These are phyloP conservation scores for Pectinophora gossypiella DNA, from an alignment of 1,140 invertebrate species.

Conservation along the genomic window DNA sequence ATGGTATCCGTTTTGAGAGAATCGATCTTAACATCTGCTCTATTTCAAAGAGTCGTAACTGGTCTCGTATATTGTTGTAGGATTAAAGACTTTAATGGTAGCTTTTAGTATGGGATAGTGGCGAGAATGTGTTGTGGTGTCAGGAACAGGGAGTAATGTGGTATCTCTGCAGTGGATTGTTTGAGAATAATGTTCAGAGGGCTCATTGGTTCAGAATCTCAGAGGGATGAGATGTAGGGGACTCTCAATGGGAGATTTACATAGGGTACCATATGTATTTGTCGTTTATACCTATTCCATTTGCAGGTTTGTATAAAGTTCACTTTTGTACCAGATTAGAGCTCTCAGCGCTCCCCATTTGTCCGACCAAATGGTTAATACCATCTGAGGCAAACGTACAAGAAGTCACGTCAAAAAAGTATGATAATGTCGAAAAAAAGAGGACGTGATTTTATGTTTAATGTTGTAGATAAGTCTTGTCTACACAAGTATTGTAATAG, in stretches of 20 bases:
- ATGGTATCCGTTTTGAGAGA: constrained; percentile 43
- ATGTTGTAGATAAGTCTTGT: too few relatives aligned
- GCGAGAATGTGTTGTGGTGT: constrained; percentile 20
- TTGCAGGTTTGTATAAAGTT: too few relatives aligned
- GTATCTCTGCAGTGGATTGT: constrained; percentile 51
- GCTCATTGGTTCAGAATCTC: constrained; percentile 44
- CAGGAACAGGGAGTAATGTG: constrained; percentile 39
- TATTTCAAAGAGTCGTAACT: constrained; percentile 29
- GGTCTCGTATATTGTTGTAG: constrained; percentile 9
- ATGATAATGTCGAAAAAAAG: too few relatives aligned
- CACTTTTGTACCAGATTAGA: too few relatives aligned
- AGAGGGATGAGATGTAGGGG: constrained; percentile 29
- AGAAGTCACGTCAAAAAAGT: too few relatives aligned
- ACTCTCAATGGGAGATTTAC: background rate
- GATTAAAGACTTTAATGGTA: constrained; percentile 23
- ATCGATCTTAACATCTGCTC: constrained; percentile 56
- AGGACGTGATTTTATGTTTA: too few relatives aligned
- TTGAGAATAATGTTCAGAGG: constrained; percentile 41
- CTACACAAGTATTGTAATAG: too few relatives aligned
- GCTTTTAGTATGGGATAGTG: background rate
- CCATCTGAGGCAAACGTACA: too few relatives aligned
- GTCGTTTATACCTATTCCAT: too few relatives aligned
- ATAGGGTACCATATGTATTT: too few relatives aligned
- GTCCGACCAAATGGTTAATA: too few relatives aligned
- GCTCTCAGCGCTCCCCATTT: too few relatives aligned